These are phyloP conservation scores for Pseudonaja textilis DNA, from an alignment of 2,113 vertebrate genomes.

Conservation along the genomic window DNA sequence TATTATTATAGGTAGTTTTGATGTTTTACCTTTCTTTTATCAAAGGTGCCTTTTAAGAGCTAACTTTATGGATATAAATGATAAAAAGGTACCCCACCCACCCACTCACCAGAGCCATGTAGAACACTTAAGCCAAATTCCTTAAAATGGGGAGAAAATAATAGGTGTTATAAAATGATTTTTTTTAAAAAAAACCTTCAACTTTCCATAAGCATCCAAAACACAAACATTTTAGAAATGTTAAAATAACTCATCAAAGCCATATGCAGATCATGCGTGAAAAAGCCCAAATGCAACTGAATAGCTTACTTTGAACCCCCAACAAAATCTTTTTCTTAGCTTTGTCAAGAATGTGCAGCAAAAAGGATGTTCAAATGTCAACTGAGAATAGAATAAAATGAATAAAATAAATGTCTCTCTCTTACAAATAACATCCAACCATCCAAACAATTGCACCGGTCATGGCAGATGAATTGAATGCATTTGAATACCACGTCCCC, in stretches of 20 bases:
- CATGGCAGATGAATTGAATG: background rate
- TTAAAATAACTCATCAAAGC: conserved; percentile 1
- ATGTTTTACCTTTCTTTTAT: conserved; percentile 26
- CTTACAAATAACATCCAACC: background rate
- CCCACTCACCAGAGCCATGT: background rate
- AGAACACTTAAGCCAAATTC: background rate
- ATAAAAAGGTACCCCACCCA: background rate
- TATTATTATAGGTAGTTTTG: conserved; percentile 23
- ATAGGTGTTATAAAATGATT: background rate
- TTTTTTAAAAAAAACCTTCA: background rate
- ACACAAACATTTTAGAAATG: background rate
- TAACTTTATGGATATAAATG: conserved; percentile 12
- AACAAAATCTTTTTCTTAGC: background rate
- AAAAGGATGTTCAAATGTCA: background rate
- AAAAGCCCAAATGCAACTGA: background rate
- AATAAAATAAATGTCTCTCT: background rate
- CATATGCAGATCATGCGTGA: background rate
- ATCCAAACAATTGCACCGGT: background rate
- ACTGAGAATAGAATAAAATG: background rate
- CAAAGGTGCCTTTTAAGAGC: conserved; percentile 14
- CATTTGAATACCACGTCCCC: background rate
- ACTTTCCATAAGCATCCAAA: background rate
- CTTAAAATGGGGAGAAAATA: background rate
- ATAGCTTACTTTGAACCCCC: background rate
- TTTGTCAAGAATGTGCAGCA: background rate